phyloP scores from a whole-genome alignment of 2,797 vertebrate species.

The Scyliorhinus canicula region DNA sequence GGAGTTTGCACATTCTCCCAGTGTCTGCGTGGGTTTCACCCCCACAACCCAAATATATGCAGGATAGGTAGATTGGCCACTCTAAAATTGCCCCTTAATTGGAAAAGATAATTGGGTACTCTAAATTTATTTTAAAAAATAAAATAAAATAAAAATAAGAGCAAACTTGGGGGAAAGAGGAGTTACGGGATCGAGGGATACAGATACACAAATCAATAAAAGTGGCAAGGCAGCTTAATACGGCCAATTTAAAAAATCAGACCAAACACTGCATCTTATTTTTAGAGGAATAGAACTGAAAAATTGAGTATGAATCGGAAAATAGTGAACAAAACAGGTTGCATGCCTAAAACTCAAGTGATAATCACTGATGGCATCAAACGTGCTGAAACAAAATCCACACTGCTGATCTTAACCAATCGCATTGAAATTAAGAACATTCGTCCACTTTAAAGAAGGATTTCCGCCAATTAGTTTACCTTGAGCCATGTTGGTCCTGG shows the following conservation, averaged over 20 bases:
- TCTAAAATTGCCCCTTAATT: no score
- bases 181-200: background rate
- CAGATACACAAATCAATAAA: background rate
- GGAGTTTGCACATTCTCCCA: no score
- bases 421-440: background rate
- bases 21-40: no score
- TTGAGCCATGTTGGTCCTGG: slow-evolving; percentile 94
- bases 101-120: no score
- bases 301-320: background rate
- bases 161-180: background rate
- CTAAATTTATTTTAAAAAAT: no score
- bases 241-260: background rate
- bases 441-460: background rate
- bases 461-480: slow-evolving; percentile 55
- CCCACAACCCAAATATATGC: no score
- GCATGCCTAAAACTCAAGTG: background rate
- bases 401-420: background rate
- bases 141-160: no score
- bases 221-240: background rate
- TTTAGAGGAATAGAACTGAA: background rate
- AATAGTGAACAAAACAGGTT: background rate
- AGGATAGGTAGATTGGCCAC: no score
- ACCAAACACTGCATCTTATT: background rate
- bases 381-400: background rate
- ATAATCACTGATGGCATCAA: background rate